Conservation (phyloP, 2,113 vertebrate species). For the Polypterus bichir region DNA sequence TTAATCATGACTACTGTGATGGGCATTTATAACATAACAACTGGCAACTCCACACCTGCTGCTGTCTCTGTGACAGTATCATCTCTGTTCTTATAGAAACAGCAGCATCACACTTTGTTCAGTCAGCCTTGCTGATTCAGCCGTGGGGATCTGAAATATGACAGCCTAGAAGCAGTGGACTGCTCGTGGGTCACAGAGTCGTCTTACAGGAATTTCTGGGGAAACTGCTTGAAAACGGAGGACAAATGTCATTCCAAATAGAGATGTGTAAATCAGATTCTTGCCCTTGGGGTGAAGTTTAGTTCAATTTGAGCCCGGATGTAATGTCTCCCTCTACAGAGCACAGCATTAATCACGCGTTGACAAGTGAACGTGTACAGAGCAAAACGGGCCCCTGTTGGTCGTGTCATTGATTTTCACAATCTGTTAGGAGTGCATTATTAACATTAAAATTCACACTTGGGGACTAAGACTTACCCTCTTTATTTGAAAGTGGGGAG, state of each 20-base stretch:
- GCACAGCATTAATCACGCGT: conserved; percentile 57
- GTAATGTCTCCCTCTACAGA: conserved; percentile 62
- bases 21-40: conserved; percentile 43
- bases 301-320: conserved; percentile 58
- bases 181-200: conserved; percentile 64
- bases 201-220: conserved; percentile 67
- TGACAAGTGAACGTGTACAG: conserved; percentile 45
- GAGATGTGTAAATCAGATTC: conserved; percentile 73
- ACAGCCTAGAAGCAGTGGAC: conserved; percentile 50
- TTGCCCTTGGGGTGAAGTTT: conserved; percentile 64
- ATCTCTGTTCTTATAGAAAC: conserved; percentile 28
- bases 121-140: conserved; percentile 39
- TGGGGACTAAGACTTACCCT: conserved; percentile 33
- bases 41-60: conserved; percentile 69
- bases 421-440: conserved; percentile 40
- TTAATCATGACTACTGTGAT: conserved; percentile 51
- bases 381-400: conserved; percentile 44
- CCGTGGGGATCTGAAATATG: conserved; percentile 34
- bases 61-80: conserved; percentile 44
- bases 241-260: conserved; percentile 70
- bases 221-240: conserved; percentile 68
- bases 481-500: conserved; percentile 31
- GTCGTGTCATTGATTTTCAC: conserved; percentile 36
- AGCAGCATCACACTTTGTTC: conserved; percentile 51
- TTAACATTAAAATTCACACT: conserved; percentile 40